A percentile compares a stretch with the other conserved stretches of the same genome.
phyloP scores from a whole-genome alignment of 2,797 vertebrate species.

The Gorsachius magnificus region DNA sequence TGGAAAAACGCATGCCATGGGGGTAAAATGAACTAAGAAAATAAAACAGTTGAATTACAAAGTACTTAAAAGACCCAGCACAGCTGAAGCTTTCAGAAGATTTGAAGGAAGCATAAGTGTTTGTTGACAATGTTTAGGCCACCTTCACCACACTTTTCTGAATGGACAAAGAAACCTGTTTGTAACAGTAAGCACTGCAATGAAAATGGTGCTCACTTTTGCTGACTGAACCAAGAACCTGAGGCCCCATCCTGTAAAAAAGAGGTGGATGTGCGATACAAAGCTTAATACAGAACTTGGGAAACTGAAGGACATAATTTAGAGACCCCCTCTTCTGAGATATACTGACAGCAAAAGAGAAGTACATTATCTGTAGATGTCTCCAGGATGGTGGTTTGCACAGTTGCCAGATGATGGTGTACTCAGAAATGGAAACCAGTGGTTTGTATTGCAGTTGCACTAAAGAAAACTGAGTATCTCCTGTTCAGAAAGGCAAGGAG shows the following conservation, averaged over 20 bases:
- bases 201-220: not conserved
- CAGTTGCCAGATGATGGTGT: not conserved
- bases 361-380: not conserved
- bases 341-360: not conserved
- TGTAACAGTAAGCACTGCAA: not conserved
- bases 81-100: not conserved
- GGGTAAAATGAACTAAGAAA: not conserved
- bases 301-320: not conserved
- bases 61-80: not conserved
- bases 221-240: not conserved
- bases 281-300: not conserved
- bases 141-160: not conserved
- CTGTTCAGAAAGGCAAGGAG: not conserved
- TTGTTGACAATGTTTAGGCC: not conserved
- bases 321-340: not conserved
- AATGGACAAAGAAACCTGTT: not conserved
- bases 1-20: not conserved
- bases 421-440: not conserved
- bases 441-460: not conserved
- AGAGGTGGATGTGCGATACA: not conserved
- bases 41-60: not conserved
- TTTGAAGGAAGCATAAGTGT: not conserved
- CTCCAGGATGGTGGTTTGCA: not conserved
- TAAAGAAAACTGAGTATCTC: not conserved
- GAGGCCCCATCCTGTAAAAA: not conserved